Percentiles rank a stretch among this genome's conserved stretches.
These are phyloP conservation scores for Aplidium turbinatum DNA, from an alignment of 23 tunicate genomes.

Conservation along the genomic window DNA sequence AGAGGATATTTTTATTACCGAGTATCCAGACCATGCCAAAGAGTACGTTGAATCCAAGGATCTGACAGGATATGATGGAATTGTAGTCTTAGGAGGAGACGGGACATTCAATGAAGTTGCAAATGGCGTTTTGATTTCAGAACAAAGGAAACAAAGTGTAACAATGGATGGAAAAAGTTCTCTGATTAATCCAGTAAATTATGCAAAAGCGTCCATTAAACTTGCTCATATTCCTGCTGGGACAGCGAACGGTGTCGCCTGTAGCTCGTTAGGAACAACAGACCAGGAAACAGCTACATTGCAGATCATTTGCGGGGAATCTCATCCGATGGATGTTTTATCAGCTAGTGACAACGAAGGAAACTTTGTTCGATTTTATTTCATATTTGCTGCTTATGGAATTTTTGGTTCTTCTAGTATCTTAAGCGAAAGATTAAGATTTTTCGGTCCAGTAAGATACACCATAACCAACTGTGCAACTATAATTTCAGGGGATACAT, in stretches of 20 bases:
- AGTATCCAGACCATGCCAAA: constrained; percentile 54
- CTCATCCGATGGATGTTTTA: constrained; percentile 57
- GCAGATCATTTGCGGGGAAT: constrained; percentile 63
- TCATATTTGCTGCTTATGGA: constrained; percentile 64
- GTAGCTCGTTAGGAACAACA: constrained; percentile 45
- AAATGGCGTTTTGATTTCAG: constrained; percentile 45
- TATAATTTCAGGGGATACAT: constrained; percentile 33
- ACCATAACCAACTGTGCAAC: constrained; percentile 40
- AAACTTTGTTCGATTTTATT: constrained; percentile 42
- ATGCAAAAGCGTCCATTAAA: constrained; percentile 30
- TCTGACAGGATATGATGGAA: constrained; percentile 43
- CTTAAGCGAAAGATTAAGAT: constrained; percentile 47
- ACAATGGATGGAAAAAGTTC: constrained; percentile 28
- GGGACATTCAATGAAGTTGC: constrained; percentile 62
- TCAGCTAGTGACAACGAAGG: constrained; percentile 43
- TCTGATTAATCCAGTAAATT: too few relatives aligned
- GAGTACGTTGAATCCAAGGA: constrained; percentile 46
- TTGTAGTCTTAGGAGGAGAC: constrained; percentile 75
- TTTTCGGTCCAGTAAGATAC: constrained; percentile 63
- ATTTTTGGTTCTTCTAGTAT: constrained; percentile 49
- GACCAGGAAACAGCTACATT: constrained; percentile 68
- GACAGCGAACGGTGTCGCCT: constrained; percentile 51
- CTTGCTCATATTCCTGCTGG: constrained; percentile 78
- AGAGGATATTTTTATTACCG: constrained; percentile 28
- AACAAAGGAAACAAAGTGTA: constrained; percentile 22